Conservation (phyloP, 23 tunicate species). For the Halocynthia roretzi region DNA sequence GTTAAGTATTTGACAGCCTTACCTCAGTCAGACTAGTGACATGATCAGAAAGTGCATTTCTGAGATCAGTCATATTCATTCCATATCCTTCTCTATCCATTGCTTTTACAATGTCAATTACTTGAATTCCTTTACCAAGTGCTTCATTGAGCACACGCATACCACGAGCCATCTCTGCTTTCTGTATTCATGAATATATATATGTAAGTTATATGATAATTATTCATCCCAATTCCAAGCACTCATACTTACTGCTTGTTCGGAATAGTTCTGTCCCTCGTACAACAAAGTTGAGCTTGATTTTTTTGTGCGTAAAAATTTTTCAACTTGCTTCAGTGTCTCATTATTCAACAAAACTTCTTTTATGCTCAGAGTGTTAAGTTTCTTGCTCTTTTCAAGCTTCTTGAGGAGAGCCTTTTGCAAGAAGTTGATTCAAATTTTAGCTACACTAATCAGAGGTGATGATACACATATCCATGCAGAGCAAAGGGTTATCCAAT, state of each 20-base stretch:
- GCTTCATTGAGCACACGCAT: constrained; percentile 3
- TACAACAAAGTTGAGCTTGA: constrained; percentile 2
- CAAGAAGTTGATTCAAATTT: background rate
- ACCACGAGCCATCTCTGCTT: background rate
- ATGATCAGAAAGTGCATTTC: constrained; percentile 24
- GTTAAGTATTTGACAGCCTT: background rate
- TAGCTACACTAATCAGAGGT: too few species aligned
- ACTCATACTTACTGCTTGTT: constrained; percentile 6
- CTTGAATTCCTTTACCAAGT: background rate
- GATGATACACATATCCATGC: too few species aligned
- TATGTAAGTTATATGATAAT: background rate
- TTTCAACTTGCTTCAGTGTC: constrained; percentile 1
- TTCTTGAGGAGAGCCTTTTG: constrained; percentile 33
- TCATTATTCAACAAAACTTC: constrained; percentile 43
- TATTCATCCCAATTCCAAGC: background rate
- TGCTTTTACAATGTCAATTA: constrained; percentile 18
- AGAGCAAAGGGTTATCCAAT: too few species aligned
- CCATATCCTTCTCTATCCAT: constrained; percentile 15
- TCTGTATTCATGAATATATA: too few species aligned
- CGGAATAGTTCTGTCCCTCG: constrained; percentile 10
- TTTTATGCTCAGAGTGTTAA: constrained; percentile 48
- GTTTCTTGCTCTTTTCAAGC: constrained; percentile 28
- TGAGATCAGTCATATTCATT: constrained; percentile 4
- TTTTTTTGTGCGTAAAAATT: background rate
- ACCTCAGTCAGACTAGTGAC: constrained; percentile 13